A percentile compares a stretch with the other conserved stretches of the same genome.
Evolutionary conservation across 2,797 vertebrate genomes (phyloP).

Genomic region (Brachyrhaphis roseni): DNA sequence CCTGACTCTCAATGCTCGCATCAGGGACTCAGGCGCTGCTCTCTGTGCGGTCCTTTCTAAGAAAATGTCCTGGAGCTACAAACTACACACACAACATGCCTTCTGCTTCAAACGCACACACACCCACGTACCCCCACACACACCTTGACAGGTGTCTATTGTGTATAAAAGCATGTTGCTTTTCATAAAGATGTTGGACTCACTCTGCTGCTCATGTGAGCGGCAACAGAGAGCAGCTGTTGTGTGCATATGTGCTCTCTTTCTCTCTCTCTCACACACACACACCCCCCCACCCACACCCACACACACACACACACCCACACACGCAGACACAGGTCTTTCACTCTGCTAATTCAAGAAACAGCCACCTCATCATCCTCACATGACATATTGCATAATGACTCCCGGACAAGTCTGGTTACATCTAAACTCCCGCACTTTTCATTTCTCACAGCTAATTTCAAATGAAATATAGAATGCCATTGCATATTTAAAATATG

Average conservation of each 20-base stretch:
- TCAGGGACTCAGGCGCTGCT: constrained; percentile 48
- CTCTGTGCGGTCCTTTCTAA: constrained; percentile 58
- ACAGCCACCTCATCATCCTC: constrained; percentile 56
- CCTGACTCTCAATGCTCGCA: constrained; percentile 41
- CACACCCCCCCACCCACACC: constrained; percentile 25
- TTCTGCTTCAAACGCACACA: constrained; percentile 6
- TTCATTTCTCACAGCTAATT: constrained; percentile 39
- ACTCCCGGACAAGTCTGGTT: constrained; percentile 56
- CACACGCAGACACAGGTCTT: constrained; percentile 24
- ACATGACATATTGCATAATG: constrained; percentile 60
- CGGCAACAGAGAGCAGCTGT: constrained; percentile 46
- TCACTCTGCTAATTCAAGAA: constrained; percentile 48
- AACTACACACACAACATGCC: constrained; percentile 44
- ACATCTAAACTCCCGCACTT: constrained; percentile 27
- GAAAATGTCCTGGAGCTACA: constrained; percentile 65
- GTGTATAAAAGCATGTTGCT: constrained; percentile 64
- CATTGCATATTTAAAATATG: constrained; percentile 57
- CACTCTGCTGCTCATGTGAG: constrained; percentile 66
- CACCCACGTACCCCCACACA: constrained; percentile 28
- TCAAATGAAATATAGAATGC: constrained; percentile 50
- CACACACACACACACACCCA: constrained; percentile 24
- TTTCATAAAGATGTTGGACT: constrained; percentile 73
- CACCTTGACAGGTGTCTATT: constrained; percentile 51
- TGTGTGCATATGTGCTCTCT: neutral
- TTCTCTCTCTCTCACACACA: constrained; percentile 5